These are phyloP conservation scores for Amazona vittata DNA, from an alignment of 2,113 vertebrate species.

Conservation along the genomic window DNA sequence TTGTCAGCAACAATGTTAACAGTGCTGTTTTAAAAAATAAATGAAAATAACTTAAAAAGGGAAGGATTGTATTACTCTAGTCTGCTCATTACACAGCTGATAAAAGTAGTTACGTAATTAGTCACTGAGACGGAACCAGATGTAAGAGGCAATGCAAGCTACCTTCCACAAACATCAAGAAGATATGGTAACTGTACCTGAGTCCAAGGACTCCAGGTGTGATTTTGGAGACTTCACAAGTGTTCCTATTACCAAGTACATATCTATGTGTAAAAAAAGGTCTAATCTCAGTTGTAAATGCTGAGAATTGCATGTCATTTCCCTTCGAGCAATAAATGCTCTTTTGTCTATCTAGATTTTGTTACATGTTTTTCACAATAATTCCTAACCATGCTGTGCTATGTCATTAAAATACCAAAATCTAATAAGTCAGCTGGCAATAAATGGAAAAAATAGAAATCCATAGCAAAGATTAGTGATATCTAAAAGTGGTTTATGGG, in stretches of 20 bases:
- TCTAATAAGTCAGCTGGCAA: constrained; percentile 34
- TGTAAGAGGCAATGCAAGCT: neutral
- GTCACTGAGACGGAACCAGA: neutral
- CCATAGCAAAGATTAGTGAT: constrained; percentile 72
- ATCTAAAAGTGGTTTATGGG: constrained; percentile 75
- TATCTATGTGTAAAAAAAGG: neutral
- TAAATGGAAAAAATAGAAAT: constrained; percentile 52
- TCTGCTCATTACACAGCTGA: neutral
- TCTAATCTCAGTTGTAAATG: constrained; percentile 19
- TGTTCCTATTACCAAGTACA: neutral
- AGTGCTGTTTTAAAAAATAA: neutral
- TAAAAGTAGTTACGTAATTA: neutral
- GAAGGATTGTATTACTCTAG: neutral
- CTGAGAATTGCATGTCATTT: neutral
- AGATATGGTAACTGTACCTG: neutral
- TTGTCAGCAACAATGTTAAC: neutral
- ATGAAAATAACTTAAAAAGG: neutral
- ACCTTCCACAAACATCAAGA: neutral
- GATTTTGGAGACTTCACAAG: neutral
- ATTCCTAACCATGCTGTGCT: constrained; percentile 5
- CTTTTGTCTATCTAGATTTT: constrained; percentile 29
- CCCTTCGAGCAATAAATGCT: neutral
- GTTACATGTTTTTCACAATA: constrained; percentile 13
- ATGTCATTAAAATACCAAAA: constrained; percentile 61
- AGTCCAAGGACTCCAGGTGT: neutral